A percentile compares a stretch with the other conserved stretches of the same genome.
Evolutionary conservation across 2,797 vertebrate genomes (phyloP).

Genomic region (Pipistrellus kuhlii): DNA sequence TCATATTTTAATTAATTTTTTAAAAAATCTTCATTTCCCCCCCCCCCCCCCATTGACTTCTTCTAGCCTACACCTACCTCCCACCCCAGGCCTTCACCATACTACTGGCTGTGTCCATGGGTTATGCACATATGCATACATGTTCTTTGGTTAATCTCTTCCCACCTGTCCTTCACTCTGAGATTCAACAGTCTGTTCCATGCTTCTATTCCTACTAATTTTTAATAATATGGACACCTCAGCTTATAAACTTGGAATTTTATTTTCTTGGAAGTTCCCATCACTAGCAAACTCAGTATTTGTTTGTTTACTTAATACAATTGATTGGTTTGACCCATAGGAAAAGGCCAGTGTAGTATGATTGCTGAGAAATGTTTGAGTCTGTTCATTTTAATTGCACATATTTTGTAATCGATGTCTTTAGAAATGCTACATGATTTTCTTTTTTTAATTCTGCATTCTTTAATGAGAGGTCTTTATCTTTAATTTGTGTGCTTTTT

Average conservation of each 20-base stretch:
- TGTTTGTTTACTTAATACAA: not conserved
- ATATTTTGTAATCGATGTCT: not conserved
- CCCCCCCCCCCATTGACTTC: too few relatives aligned
- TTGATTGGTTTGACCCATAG: not conserved
- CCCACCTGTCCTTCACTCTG: too few relatives aligned
- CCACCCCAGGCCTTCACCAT: too few relatives aligned
- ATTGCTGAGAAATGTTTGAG: not conserved
- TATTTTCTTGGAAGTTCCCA: not conserved
- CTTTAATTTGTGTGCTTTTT: not conserved
- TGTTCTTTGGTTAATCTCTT: too few relatives aligned
- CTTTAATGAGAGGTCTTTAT: not conserved
- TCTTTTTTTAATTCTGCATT: not conserved
- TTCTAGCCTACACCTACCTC: too few relatives aligned
- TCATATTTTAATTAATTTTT: slow-evolving; percentile 33
- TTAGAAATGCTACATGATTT: slow-evolving; percentile 16
- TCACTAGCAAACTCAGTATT: not conserved
- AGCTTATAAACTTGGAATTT: not conserved
- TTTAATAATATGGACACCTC: not conserved
- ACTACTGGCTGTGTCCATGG: too few relatives aligned
- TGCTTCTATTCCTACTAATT: not conserved
- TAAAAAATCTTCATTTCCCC: too few relatives aligned
- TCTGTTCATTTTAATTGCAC: not conserved
- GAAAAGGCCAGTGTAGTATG: not conserved
- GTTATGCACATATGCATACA: too few relatives aligned
- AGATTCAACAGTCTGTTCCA: too few relatives aligned